phyloP scores from a whole-genome alignment of 2,888 invertebrate species.

The Pyralis farinalis region DNA sequence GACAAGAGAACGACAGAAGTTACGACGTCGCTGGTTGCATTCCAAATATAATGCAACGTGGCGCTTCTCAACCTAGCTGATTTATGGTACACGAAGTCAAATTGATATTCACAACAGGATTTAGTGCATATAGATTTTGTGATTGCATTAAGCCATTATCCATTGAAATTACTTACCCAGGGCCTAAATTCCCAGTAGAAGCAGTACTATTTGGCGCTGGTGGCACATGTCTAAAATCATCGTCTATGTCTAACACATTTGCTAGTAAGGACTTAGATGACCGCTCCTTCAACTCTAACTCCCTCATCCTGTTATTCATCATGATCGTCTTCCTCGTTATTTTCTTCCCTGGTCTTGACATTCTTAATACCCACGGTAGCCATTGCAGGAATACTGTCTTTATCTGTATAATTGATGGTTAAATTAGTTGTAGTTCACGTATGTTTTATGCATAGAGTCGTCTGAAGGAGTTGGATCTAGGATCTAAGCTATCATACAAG shows the following conservation, averaged over 20 bases:
- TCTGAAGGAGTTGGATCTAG: too few species aligned
- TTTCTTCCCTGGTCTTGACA: conserved; percentile 97
- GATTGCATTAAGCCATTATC: too few species aligned
- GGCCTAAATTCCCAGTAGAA: conserved; percentile 83
- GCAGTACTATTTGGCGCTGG: conserved; percentile 83
- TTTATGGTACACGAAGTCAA: too few species aligned
- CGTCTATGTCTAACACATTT: conserved; percentile 97
- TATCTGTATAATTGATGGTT: conserved; percentile 82
- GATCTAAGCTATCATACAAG: too few species aligned
- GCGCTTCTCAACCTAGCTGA: too few species aligned
- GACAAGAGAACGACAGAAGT: too few species aligned
- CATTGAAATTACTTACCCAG: conserved; percentile 69
- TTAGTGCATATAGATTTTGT: too few species aligned
- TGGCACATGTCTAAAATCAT: conserved; percentile 92
- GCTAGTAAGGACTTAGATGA: conserved; percentile 96
- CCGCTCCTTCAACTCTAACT: conserved; percentile 95
- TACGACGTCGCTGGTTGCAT: too few species aligned
- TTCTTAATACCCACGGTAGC: conserved; percentile 97
- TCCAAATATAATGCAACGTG: too few species aligned
- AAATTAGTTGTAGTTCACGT: too few species aligned
- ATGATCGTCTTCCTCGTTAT: conserved; percentile 94
- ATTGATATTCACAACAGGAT: too few species aligned
- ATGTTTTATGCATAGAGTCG: too few species aligned
- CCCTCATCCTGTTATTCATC: conserved; percentile 95
- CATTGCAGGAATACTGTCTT: conserved; percentile 97